These are phyloP conservation scores for Lampris megalopsis DNA, from an alignment of 2,113 vertebrate genomes.

Conservation along the genomic window DNA sequence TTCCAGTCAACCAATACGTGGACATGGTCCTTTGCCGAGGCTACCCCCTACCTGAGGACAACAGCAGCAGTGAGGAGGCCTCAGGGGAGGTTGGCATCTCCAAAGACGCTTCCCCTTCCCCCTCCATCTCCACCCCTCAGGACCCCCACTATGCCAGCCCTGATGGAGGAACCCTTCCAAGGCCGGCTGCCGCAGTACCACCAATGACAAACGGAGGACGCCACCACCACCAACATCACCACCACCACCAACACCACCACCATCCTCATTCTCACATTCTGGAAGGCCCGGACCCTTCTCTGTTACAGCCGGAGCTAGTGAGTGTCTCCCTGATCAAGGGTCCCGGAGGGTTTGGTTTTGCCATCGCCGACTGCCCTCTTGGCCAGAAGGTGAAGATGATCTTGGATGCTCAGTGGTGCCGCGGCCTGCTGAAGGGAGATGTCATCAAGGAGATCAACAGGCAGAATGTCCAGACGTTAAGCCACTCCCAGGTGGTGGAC, in stretches of 20 bases:
- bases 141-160: constrained; percentile 80
- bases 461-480: constrained; percentile 94
- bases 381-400: constrained; percentile 99
- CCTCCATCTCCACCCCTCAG: constrained; percentile 78
- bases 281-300: constrained; percentile 85
- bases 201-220: constrained; percentile 85
- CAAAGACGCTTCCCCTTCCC: constrained; percentile 76
- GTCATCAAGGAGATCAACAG: constrained; percentile 97
- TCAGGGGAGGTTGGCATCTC: constrained; percentile 79
- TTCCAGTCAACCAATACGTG: constrained; percentile 94
- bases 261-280: constrained; percentile 54
- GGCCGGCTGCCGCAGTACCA: constrained; percentile 69
- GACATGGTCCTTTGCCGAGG: constrained; percentile 95
- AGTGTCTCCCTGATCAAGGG: constrained; percentile 93
- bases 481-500: constrained; percentile 96
- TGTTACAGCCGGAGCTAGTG: constrained; percentile 92
- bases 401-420: constrained; percentile 97
- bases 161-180: constrained; percentile 85
- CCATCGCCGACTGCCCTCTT: constrained; percentile 94
- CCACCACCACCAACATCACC: constrained; percentile 59
- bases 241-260: constrained; percentile 48
- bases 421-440: constrained; percentile 94
- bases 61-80: constrained; percentile 80
- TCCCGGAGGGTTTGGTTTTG: constrained; percentile 96
- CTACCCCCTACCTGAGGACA: constrained; percentile 95